A percentile compares a stretch with the other conserved stretches of the same genome.
These are phyloP conservation scores for Motacilla tschutschensis DNA, from an alignment of 2,113 vertebrate species.

Conservation along the genomic window DNA sequence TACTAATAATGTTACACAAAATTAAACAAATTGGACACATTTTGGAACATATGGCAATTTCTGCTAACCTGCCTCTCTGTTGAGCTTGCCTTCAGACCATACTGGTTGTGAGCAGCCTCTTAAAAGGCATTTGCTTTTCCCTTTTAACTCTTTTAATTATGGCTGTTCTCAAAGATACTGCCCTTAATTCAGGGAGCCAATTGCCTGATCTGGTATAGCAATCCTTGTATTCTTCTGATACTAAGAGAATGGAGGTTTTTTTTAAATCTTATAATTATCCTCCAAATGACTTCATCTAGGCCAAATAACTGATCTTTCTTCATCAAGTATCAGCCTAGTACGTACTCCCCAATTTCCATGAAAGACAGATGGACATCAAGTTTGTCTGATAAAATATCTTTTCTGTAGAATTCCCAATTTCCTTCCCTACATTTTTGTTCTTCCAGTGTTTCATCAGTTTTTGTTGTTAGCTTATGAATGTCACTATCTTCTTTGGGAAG, in stretches of 20 bases:
- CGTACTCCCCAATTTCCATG: neutral
- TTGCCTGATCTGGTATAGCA: neutral
- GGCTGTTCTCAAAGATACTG: neutral
- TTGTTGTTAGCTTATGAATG: neutral
- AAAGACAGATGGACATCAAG: neutral
- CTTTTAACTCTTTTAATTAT: neutral
- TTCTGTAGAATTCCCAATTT: neutral
- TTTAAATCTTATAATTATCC: neutral
- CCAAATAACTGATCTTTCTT: neutral
- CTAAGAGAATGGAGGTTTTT: neutral
- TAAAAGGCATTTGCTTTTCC: neutral
- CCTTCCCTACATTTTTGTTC: neutral
- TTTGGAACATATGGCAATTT: neutral
- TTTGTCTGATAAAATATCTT: neutral
- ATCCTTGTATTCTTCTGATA: neutral
- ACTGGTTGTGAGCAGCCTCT: neutral
- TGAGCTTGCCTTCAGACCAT: neutral
- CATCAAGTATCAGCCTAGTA: neutral
- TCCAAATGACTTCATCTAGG: neutral
- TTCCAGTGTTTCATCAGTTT: neutral
- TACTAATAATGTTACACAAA: neutral
- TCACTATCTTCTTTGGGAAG: neutral
- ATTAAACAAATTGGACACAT: neutral
- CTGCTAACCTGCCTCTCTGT: neutral
- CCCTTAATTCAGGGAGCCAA: neutral